Base-by-base conservation (phyloP, 2,888 invertebrate species). In the Lissocephala sabroskyi region DNA sequence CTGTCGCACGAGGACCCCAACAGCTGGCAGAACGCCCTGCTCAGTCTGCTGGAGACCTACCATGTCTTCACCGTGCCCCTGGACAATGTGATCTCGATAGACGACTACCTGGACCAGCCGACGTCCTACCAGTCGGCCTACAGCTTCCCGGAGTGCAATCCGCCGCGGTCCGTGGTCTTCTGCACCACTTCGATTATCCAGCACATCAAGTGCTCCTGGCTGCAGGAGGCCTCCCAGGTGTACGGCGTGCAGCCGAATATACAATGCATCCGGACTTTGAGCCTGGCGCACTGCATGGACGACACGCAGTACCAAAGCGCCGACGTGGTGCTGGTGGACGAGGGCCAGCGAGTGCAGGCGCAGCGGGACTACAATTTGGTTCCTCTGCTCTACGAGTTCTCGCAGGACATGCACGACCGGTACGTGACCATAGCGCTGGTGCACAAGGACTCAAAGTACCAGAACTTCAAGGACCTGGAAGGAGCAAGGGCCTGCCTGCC, bases 401-500 rank as follows among this genome's bases (percentile, higher is more conserved):
- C 82, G 0, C 50, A 75, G 7, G 65, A 67, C 32, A 81, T 84
- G 78, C 79, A 82, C 42, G 80, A 84, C 30, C 81, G 84, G 1
- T 85, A 85, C 60, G 79, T 70, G 2, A 81, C 92, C 0, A 89
- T 90, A 0, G 92, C 92, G 0, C 87, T 94, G 41, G 90, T 93
- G 0, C 88, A 86, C 56, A 87, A 86, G 35, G 85, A 88, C 65
- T 86, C 90, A 0, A 80, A 82, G 18, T 88, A 91, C 43, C 81
- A 84, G 0, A 66, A 42, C 10, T 86, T 95, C 56, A 81, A 86
- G 40, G 92, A 92, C 70, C 82, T 94, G 18, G 86, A 86, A 81
- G 92, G 91, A 7, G 90, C 90, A 59, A 88, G 89, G 33, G 93
- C 92, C 0, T 94, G 93, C 68, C 92, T 96, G 80, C 92, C 96